Base-by-base conservation (phyloP, 2,888 invertebrate species). In the Stictocephala bisonia region DNA sequence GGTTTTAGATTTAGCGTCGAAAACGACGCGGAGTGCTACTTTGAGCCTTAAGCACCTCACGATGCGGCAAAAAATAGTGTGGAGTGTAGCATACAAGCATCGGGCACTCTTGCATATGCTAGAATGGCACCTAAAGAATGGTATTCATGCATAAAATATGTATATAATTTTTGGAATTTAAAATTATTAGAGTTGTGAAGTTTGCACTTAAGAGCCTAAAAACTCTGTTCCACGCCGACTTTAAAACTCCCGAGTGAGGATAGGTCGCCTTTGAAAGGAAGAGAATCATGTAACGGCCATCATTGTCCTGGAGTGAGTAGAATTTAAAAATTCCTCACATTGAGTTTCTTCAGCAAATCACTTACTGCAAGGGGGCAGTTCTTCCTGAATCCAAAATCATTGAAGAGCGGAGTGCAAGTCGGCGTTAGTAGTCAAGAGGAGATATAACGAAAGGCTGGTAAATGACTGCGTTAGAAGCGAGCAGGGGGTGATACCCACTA, bases 1-100 rank as follows among this genome's bases (percentile, higher is more conserved):
- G 40, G 40, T 60, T 24, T 60, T 40, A 4, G 22, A 35, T 22
- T 26, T 60, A 22, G 60, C 60, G 13, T 60, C 40, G 26, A 60
- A 60, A 1, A 40, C 60, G 6, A 15, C 15, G 11, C 4, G 40
- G 35, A 60, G 60, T n/a, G n/a, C n/a, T n/a, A n/a, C n/a, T n/a
- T n/a, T n/a, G n/a, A n/a, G n/a, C n/a, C n/a, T n/a, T n/a, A n/a
- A n/a, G n/a, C n/a, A n/a, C n/a, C n/a, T n/a, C n/a, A 60, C 27
- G 51, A 18, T 51, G 51, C 22, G 26, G 51, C 26, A 51, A n/a
- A 24, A 51, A 51, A 3, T 24, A 51, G 24, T 51, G 51, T 2
- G 51, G 51, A 4, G 26, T 22, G n/a, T n/a, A n/a, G n/a, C n/a
- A n/a, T n/a, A n/a, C n/a, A n/a, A n/a, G n/a, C n/a, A n/a, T n/a